These are phyloP conservation scores for Oxyruncus cristatus DNA, from an alignment of 2,113 vertebrate genomes.

Conservation along the genomic window DNA sequence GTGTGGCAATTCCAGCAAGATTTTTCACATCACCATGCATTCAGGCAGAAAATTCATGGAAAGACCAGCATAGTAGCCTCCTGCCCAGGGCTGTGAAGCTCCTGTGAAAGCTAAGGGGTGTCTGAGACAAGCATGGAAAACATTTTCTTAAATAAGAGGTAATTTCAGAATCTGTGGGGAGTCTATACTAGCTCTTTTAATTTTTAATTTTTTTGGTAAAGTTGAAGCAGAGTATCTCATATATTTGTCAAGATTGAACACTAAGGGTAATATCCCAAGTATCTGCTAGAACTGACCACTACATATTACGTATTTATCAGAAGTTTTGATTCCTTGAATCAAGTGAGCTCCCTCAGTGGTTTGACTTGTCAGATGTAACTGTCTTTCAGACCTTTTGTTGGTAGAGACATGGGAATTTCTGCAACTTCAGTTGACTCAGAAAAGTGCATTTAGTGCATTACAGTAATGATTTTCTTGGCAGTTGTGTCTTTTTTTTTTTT, in stretches of 20 bases:
- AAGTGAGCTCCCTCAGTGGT: not conserved
- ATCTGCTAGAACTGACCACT: not conserved
- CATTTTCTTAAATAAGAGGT: not conserved
- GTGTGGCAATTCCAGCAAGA: not conserved
- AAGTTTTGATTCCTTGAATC: constrained; percentile 4
- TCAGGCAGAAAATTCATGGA: not conserved
- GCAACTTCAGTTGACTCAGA: not conserved
- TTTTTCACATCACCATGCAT: not conserved
- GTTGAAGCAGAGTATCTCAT: not conserved
- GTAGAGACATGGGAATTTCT: not conserved
- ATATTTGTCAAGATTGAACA: not conserved
- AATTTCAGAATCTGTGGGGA: not conserved
- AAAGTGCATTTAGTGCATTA: not conserved
- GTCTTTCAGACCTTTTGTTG: not conserved
- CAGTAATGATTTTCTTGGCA: not conserved
- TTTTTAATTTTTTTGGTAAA: not conserved
- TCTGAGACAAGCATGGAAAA: not conserved
- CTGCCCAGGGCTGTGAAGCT: not conserved
- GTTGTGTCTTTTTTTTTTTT: not conserved
- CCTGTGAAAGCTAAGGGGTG: not conserved
- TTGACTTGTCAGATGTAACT: not conserved
- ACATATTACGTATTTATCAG: not conserved
- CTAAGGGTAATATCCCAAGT: not conserved
- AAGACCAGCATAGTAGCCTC: not conserved
- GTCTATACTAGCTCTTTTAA: accelerated